Percentiles rank a stretch among this genome's conserved stretches.
phyloP scores from a whole-genome alignment of 2,888 invertebrate genomes.

The Meloe dianella region DNA sequence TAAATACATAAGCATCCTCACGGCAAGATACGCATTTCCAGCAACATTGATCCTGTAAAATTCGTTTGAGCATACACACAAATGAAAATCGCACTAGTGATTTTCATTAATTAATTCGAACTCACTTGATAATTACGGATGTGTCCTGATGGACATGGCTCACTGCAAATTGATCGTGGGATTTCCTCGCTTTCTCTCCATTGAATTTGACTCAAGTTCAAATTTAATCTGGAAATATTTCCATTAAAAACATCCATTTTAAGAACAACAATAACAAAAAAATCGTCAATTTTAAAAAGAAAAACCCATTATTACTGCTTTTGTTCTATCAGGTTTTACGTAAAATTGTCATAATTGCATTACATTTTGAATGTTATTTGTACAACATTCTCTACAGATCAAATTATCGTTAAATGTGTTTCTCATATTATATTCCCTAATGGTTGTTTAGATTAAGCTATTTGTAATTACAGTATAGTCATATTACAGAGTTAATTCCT shows the following conservation, averaged over 20 bases:
- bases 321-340: no score
- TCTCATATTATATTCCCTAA: constrained; percentile 20
- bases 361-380: no score
- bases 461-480: no score
- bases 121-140: constrained; percentile 65
- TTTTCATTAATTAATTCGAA: constrained; percentile 18
- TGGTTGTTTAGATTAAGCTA: constrained; percentile 14
- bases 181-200: constrained; percentile 60
- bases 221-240: constrained; percentile 53
- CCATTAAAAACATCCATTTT: background rate
- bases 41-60: constrained; percentile 67
- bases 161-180: constrained; percentile 68
- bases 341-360: no score
- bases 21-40: constrained; percentile 74
- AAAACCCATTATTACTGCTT: no score
- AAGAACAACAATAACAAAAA: background rate
- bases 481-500: background rate
- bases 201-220: constrained; percentile 59
- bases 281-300: background rate
- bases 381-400: background rate
- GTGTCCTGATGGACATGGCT: constrained; percentile 67
- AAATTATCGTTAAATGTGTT: background rate
- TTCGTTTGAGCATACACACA: constrained; percentile 18
- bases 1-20: constrained; percentile 66
- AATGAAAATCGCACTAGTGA: constrained; percentile 14